Evolutionary conservation across 1,140 invertebrate genomes (phyloP).

Genomic region (Plectus sambesii): DNA sequence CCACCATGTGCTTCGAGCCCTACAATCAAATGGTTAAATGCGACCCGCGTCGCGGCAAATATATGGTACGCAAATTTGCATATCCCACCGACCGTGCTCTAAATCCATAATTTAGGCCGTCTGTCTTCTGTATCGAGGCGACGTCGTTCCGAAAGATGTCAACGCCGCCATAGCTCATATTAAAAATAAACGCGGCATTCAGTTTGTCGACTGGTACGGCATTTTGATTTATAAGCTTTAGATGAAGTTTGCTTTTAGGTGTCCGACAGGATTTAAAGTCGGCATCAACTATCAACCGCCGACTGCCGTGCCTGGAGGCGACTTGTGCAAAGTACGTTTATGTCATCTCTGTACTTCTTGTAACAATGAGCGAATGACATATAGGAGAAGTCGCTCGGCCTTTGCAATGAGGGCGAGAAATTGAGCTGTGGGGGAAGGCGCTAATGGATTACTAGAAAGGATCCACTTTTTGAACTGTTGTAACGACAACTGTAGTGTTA

Average conservation of each 20-base stretch:
- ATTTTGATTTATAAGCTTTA: too few species aligned
- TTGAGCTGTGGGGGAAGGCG: too few species aligned
- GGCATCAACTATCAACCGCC: constrained; percentile 46
- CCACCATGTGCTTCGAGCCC: constrained; percentile 72
- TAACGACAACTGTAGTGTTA: too few species aligned
- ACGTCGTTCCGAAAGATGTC: constrained; percentile 66
- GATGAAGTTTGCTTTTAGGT: constrained; percentile 40
- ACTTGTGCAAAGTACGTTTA: constrained; percentile 45
- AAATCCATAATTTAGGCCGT: constrained; percentile 39
- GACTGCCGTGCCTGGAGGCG: constrained; percentile 42
- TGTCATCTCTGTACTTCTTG: too few species aligned
- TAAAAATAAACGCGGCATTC: constrained; percentile 66
- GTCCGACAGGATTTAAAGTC: constrained; percentile 45
- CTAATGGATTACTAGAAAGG: too few species aligned
- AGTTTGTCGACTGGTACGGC: constrained; percentile 78
- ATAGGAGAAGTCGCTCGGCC: too few species aligned
- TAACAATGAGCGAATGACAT: too few species aligned
- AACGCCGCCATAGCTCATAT: constrained; percentile 69
- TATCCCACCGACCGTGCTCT: constrained; percentile 27
- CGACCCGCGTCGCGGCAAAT: constrained; percentile 36
- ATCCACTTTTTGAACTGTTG: too few species aligned
- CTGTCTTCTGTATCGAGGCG: constrained; percentile 65
- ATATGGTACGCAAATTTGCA: constrained; percentile 46
- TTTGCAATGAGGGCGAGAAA: too few species aligned
- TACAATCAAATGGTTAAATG: constrained; percentile 75